Percentiles rank a stretch among this genome's conserved stretches.
Evolutionary conservation across 1,140 invertebrate species (phyloP).

Genomic region (Notospermus geniculatus): DNA sequence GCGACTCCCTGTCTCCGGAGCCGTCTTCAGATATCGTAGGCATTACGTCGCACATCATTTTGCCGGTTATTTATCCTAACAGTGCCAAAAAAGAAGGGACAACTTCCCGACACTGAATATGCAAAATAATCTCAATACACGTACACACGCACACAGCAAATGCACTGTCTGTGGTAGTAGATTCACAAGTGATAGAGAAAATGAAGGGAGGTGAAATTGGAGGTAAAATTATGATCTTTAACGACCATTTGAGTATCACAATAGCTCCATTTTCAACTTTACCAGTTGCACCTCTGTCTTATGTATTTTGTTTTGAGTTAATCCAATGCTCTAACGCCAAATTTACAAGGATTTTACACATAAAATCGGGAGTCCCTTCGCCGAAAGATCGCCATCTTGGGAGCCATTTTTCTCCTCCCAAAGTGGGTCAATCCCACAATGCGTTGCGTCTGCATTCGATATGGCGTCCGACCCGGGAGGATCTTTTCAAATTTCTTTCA

Average conservation of each 20-base stretch:
- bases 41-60: slow-evolving; percentile 97
- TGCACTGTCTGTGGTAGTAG: not conserved
- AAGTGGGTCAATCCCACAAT: slow-evolving; percentile 52
- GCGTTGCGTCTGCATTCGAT: slow-evolving; percentile 13
- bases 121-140: not conserved
- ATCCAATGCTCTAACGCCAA: too few relatives aligned
- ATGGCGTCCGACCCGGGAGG: too few relatives aligned
- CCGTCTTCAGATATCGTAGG: slow-evolving; percentile 98
- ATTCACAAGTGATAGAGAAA: not conserved
- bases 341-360: too few relatives aligned
- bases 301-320: too few relatives aligned
- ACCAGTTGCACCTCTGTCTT: too few relatives aligned
- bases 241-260: too few relatives aligned
- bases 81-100: too few relatives aligned
- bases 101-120: not conserved
- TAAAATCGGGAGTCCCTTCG: not conserved
- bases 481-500: too few relatives aligned
- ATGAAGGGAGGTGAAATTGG: not conserved
- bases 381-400: slow-evolving; percentile 24
- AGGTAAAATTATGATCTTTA: too few relatives aligned
- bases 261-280: too few relatives aligned
- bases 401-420: slow-evolving; percentile 40
- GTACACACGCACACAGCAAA: slow-evolving; percentile 1
- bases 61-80: slow-evolving; percentile 13
- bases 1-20: slow-evolving; percentile 55